Evolutionary conservation across 1,140 invertebrate species (phyloP).

Genomic region (Drosophila ambigua): DNA sequence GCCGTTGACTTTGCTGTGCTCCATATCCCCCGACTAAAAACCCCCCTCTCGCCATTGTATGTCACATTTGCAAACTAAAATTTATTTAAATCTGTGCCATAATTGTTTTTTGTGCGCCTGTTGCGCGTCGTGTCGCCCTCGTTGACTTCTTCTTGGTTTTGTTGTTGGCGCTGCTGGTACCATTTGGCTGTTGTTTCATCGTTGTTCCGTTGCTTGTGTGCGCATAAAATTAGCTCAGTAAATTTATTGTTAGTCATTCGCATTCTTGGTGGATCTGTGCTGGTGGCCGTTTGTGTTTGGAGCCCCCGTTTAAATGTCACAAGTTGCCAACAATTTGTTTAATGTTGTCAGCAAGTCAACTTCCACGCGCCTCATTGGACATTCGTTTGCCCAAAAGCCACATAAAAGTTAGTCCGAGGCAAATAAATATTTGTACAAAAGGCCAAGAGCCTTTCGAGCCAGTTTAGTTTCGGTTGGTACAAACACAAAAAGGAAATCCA

Average conservation of each 20-base stretch:
- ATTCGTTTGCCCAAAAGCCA: too few species aligned
- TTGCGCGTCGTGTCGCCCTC: constrained; percentile 53
- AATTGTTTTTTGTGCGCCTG: constrained; percentile 73
- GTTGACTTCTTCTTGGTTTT: constrained; percentile 33
- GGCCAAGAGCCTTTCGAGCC: constrained; percentile 1
- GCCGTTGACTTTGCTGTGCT: constrained; percentile 20
- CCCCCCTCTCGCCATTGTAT: constrained; percentile 1
- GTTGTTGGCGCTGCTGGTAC: constrained; percentile 1
- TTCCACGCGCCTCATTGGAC: constrained; percentile 9
- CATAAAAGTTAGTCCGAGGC: background rate
- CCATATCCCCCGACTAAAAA: background rate
- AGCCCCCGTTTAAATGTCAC: constrained; percentile 57
- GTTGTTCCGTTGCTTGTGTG: constrained; percentile 44
- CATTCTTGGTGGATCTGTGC: constrained; percentile 45
- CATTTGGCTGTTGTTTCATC: constrained; percentile 7
- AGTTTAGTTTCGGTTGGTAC: constrained; percentile 3
- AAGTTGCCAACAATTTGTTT: constrained; percentile 49
- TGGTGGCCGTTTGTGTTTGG: constrained; percentile 3
- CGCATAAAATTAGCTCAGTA: constrained; percentile 70
- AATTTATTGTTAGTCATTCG: constrained; percentile 70
- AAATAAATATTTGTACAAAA: background rate
- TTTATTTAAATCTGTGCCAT: constrained; percentile 78
- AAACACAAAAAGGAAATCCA: background rate
- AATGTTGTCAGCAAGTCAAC: constrained; percentile 24
- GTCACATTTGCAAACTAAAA: constrained; percentile 45